Percentiles rank a stretch among this genome's conserved stretches.
These are phyloP conservation scores for Corythornis vintsioides DNA, from an alignment of 2,113 vertebrate species.

Conservation along the genomic window DNA sequence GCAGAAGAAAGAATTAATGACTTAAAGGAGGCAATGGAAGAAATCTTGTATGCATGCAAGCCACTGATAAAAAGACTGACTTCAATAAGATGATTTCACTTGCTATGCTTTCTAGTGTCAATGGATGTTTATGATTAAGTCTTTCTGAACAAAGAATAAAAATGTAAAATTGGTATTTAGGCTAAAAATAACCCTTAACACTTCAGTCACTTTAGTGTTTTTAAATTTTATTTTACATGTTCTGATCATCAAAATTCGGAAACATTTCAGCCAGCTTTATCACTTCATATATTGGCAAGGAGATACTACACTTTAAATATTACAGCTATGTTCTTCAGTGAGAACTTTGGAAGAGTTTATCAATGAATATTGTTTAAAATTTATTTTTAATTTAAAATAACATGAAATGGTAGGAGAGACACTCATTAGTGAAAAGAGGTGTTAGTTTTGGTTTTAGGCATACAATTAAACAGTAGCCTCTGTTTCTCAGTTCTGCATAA, in stretches of 20 bases:
- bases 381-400: not conserved
- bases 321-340: not conserved
- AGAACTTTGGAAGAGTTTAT: not conserved
- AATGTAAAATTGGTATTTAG: not conserved
- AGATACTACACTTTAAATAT: slow-evolving; percentile 3
- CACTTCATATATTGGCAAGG: not conserved
- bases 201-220: no score
- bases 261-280: not conserved
- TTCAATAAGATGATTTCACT: not conserved
- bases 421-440: not conserved
- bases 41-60: not conserved
- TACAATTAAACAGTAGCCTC: not conserved
- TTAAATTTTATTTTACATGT: not conserved
- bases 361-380: not conserved
- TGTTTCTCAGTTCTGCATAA: not conserved
- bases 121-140: not conserved
- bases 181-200: not conserved
- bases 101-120: not conserved
- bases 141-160: not conserved
- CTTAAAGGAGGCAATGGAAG: not conserved
- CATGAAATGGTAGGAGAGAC: not conserved
- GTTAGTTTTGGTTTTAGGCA: not conserved
- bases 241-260: not conserved
- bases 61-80: not conserved
- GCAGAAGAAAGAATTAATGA: not conserved